Evolutionary conservation across 35 echinoderm and acorn worm species (phyloP).

Genomic region (Apostichopus japonicus): DNA sequence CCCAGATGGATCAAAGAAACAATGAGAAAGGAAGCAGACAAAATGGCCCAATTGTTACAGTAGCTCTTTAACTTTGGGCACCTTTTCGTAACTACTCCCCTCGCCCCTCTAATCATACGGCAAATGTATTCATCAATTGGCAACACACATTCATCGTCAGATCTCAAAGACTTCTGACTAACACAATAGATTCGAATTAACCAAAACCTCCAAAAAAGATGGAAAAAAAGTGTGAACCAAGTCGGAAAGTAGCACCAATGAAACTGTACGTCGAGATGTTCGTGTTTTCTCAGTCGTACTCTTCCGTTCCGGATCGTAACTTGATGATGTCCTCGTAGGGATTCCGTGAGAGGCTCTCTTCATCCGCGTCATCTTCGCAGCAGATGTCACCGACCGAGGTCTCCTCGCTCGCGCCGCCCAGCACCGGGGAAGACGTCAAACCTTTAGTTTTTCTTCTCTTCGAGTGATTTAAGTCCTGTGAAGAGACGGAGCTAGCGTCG

Average conservation of each 20-base stretch:
- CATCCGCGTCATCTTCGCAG: slow-evolving; percentile 21
- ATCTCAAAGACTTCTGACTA: too few species aligned
- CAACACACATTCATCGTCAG: too few species aligned
- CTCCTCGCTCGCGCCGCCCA: not conserved
- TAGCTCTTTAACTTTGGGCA: too few species aligned
- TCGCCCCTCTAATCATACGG: too few species aligned
- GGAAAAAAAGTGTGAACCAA: not conserved
- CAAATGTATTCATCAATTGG: too few species aligned
- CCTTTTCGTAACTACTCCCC: too few species aligned
- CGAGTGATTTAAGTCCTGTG: not conserved
- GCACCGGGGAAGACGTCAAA: slow-evolving; percentile 11
- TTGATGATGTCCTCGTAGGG: slow-evolving; percentile 49
- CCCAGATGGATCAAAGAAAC: too few species aligned
- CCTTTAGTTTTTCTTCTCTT: slow-evolving; percentile 1
- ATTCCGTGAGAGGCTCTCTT: slow-evolving; percentile 14
- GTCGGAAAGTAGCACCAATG: not conserved
- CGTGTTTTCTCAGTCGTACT: not conserved
- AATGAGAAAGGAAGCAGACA: too few species aligned
- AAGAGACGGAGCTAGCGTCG: slow-evolving; percentile 1
- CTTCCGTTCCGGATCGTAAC: slow-evolving; percentile 24
- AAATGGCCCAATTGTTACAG: too few species aligned
- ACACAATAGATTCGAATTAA: too few species aligned
- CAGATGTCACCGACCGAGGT: not conserved
- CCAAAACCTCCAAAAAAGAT: not conserved
- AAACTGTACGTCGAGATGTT: not conserved